Percentiles rank a stretch among this genome's conserved stretches.
Conservation (phyloP, 2,888 invertebrate genomes). For the Hemithea aestivaria region DNA sequence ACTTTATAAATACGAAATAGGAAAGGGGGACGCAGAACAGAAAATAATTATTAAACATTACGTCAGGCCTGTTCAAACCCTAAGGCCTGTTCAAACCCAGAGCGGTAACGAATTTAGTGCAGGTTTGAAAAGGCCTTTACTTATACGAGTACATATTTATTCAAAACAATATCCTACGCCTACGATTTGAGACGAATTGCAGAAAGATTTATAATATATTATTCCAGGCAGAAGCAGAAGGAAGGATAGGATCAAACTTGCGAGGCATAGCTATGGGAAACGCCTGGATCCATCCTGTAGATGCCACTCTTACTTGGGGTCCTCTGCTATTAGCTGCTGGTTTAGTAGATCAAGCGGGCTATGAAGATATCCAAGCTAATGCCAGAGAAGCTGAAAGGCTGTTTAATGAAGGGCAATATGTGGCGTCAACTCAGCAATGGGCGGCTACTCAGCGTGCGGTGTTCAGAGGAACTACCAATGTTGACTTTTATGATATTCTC, state of each 20-base stretch:
- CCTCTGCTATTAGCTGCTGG: conserved; percentile 86
- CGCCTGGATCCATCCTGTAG: conserved; percentile 93
- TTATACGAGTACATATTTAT: too few relatives aligned
- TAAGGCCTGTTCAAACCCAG: too few relatives aligned
- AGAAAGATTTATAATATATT: too few relatives aligned
- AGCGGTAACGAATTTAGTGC: too few relatives aligned
- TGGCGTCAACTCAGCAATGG: conserved; percentile 82
- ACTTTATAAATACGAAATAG: too few relatives aligned
- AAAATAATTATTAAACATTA: too few relatives aligned
- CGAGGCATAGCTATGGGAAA: conserved; percentile 91
- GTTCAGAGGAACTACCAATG: conserved; percentile 77
- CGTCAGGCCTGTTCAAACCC: too few relatives aligned
- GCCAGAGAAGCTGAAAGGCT: conserved; percentile 79
- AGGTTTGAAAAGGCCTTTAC: too few relatives aligned
- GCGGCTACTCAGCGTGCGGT: conserved; percentile 81
- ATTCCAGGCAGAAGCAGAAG: conserved; percentile 80
- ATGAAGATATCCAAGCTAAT: conserved; percentile 75
- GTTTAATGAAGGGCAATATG: conserved; percentile 79
- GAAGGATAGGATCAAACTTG: conserved; percentile 83
- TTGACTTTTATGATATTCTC: conserved; percentile 91
- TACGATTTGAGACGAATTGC: too few relatives aligned
- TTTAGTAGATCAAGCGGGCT: conserved; percentile 84
- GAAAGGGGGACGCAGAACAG: too few relatives aligned
- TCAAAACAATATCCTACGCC: too few relatives aligned
- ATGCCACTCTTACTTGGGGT: conserved; percentile 91